Evolutionary conservation across 64 coral and sea anemone genomes (phyloP), one percentile per base, ranked within the genome.

Genomic region (Orbicella faveolata): DNA sequence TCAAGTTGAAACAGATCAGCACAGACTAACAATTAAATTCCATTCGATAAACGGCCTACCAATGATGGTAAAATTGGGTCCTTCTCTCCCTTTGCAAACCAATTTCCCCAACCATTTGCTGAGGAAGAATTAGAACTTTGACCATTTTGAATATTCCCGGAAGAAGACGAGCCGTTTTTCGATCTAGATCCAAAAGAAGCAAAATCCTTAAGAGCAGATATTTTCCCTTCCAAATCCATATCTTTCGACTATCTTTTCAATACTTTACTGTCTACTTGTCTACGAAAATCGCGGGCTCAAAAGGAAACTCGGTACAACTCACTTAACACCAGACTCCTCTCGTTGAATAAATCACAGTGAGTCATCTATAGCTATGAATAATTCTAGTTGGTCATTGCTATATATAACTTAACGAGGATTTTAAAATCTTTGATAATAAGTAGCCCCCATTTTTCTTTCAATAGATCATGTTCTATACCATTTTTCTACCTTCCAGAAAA

Each of bases 21-120:
- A 14, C 9, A 59, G 55, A 15, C 12, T 2, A 59, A 16, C 11
- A 59, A 59, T 57, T 10, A 83, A 9, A 21, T 6, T 69, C 6
- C 44, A 35, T 13, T 19, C 10, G 10, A 35, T 25, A 37, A 34
- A 4, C 9, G 1, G 17, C 88, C 83, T 44, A 96, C 95, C 61
- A 96, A 76, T 64, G 92, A 90, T 51, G 95, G 95, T 44, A 96
- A 94, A 84, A 94, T 88, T 30, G 95, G 95, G 34, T 96, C 95
- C 44, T 96, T 92, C 67, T 96, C 95, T 35, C 82, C 88, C 37
- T 96, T 87, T 8, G 79, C 89, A 65, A 93, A 91, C 86, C 95
- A 93, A 57, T 88, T 91, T 26, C 91, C 88, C 95, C 95, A 96
- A 14, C 90, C 90, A 92, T 92, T 92, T 51, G 77, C 62, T 17